Evolutionary conservation across 2,888 invertebrate genomes (phyloP).

Genomic region (Sarcophaga rosellei): DNA sequence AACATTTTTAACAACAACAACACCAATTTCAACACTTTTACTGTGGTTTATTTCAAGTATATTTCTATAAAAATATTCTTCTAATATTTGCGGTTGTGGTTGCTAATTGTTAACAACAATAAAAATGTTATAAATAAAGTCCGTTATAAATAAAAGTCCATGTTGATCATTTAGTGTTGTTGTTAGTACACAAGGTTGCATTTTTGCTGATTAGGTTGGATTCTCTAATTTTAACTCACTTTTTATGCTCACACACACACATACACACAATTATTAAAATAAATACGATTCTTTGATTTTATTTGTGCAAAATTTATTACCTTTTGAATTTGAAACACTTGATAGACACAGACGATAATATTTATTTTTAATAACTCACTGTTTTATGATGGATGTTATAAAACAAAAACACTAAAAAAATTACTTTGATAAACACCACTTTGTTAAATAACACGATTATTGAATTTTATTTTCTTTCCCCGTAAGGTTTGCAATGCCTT

Average conservation of each 20-base stretch:
- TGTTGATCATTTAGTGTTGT: constrained; percentile 7
- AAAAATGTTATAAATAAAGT: too few species aligned
- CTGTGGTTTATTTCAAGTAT: background rate
- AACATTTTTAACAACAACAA: background rate
- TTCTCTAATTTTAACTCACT: background rate
- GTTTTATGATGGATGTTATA: background rate
- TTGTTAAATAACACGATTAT: background rate
- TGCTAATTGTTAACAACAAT: too few species aligned
- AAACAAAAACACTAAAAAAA: background rate
- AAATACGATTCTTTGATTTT: background rate
- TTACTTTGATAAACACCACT: background rate
- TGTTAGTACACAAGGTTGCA: constrained; percentile 54
- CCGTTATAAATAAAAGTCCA: too few species aligned
- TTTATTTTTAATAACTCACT: background rate
- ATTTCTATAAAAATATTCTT: background rate
- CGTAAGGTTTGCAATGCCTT: constrained; percentile 28
- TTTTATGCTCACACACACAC: background rate
- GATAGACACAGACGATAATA: background rate
- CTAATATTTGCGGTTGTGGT: background rate
- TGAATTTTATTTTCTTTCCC: background rate
- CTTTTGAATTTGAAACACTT: constrained; percentile 10
- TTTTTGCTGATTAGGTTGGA: constrained; percentile 27
- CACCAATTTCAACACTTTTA: background rate
- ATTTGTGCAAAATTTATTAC: constrained; percentile 30
- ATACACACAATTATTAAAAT: background rate